phyloP scores from a whole-genome alignment of 1,140 invertebrate genomes.

The Drosophila littoralis region DNA sequence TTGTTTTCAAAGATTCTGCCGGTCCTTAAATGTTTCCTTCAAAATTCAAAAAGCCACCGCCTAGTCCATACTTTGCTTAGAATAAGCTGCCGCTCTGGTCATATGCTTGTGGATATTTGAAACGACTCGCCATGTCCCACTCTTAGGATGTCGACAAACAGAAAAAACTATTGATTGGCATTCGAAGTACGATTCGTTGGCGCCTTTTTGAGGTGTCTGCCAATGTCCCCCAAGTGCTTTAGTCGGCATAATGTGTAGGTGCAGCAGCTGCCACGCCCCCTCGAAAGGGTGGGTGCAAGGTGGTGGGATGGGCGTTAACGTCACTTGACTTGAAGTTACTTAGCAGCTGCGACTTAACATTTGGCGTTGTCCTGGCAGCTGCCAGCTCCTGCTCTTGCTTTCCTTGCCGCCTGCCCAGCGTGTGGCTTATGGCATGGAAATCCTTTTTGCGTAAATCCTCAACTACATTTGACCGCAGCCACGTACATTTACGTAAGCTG shows the following conservation, averaged over 20 bases:
- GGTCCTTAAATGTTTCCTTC: too few species aligned
- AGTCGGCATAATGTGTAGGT: constrained; percentile 8
- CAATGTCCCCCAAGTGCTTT: background rate
- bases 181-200: constrained; percentile 2
- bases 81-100: background rate
- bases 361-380: constrained; percentile 24
- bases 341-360: constrained; percentile 35
- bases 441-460: constrained; percentile 64
- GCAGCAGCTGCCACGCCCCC: constrained; percentile 16
- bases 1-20: too few species aligned
- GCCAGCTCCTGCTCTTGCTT: background rate
- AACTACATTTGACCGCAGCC: constrained; percentile 66
- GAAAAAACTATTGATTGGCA: constrained; percentile 9
- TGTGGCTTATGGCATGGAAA: constrained; percentile 48
- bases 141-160: too few species aligned
- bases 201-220: constrained; percentile 1
- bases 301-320: background rate
- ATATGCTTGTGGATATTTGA: background rate
- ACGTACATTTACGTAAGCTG: constrained; percentile 76
- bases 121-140: background rate
- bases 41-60: too few species aligned
- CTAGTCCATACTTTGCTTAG: background rate
- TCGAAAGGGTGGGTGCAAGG: background rate
- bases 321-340: constrained; percentile 42
- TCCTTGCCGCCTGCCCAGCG: background rate